Conservation (phyloP, 1,140 invertebrate species). For the Batillaria attramentaria region DNA sequence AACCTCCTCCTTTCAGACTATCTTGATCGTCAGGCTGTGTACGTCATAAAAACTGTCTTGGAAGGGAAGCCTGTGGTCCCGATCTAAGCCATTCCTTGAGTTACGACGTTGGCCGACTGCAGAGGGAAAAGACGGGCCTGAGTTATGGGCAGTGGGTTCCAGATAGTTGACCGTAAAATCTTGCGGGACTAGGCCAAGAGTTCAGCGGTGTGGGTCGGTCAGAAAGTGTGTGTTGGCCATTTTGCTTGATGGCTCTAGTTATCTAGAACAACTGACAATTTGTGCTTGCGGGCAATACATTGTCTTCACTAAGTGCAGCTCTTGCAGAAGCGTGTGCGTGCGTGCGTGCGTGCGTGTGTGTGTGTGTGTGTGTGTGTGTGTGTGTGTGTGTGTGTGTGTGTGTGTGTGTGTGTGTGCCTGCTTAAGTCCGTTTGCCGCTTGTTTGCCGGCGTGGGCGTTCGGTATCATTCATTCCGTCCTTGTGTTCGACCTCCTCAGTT, state of each 20-base stretch:
- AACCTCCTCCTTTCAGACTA: no score
- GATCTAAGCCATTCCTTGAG: no score
- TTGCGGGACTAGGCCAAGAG: neutral
- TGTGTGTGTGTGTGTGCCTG: neutral
- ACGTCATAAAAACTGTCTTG: no score
- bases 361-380: constrained; percentile 5
- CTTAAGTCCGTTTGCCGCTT: neutral
- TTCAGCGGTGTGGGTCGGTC: neutral
- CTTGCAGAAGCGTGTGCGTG: neutral
- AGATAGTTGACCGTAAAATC: neutral
- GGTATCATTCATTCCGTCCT: no score
- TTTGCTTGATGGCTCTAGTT: neutral
- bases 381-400: neutral
- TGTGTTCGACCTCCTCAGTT: no score
- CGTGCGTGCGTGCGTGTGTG: neutral
- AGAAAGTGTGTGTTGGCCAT: neutral
- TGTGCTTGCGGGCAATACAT: neutral
- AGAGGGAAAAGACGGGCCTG: no score
- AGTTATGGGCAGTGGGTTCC: no score
- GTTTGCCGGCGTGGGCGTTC: no score
- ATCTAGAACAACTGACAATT: neutral
- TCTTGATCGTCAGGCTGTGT: no score
- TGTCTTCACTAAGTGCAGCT: neutral
- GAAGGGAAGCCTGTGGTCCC: no score
- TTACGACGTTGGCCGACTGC: no score